phyloP scores from a whole-genome alignment of 2,113 vertebrate species.

The Crypturellus undulatus region DNA sequence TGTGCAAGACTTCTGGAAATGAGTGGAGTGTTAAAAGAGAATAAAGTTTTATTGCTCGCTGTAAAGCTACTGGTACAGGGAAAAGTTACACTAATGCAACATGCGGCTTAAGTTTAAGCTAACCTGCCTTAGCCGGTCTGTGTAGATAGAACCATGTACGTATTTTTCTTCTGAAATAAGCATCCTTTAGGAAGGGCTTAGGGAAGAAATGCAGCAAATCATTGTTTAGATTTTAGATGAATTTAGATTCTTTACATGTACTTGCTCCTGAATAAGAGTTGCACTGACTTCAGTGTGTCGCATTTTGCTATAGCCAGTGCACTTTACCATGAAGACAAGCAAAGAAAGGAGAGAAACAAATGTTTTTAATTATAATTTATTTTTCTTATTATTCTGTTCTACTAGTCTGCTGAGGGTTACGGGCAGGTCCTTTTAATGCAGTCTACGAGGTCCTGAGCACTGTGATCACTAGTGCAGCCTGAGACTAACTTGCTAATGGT shows the following conservation, averaged over 20 bases:
- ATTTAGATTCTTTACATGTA: neutral
- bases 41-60: neutral
- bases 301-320: neutral
- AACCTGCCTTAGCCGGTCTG: neutral
- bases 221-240: neutral
- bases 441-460: neutral
- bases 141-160: neutral
- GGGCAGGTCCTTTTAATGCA: neutral
- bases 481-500: constrained; percentile 15
- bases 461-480: neutral
- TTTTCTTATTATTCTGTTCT: neutral
- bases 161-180: neutral
- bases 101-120: neutral
- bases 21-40: neutral
- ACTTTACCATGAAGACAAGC: neutral
- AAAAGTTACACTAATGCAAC: neutral
- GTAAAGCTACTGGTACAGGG: neutral
- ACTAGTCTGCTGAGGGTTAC: neutral
- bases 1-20: neutral
- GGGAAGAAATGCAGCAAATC: neutral
- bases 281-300: neutral
- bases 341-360: neutral
- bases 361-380: neutral
- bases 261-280: neutral
- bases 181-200: neutral